These are phyloP conservation scores for Pocota personata DNA, from an alignment of 2,888 invertebrate species.

Conservation along the genomic window DNA sequence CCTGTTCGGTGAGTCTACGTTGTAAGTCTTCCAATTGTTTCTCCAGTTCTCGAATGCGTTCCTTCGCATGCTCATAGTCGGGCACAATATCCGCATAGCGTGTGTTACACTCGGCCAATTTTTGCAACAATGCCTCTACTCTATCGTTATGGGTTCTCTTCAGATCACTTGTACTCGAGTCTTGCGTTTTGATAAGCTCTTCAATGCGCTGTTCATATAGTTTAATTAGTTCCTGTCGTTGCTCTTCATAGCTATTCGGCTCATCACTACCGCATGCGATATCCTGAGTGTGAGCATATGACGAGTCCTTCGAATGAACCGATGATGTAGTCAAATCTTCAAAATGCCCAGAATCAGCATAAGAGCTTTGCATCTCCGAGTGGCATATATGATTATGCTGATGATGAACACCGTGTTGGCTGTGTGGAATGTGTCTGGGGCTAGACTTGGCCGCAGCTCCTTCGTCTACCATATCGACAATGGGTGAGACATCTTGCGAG, in stretches of 20 bases:
- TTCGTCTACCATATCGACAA: conserved; percentile 84
- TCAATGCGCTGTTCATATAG: conserved; percentile 90
- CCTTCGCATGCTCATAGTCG: conserved; percentile 89
- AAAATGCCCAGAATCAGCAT: conserved; percentile 93
- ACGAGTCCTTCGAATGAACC: conserved; percentile 89
- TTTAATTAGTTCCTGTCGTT: conserved; percentile 87
- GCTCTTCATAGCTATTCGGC: conserved; percentile 84
- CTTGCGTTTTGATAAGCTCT: conserved; percentile 87
- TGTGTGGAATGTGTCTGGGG: conserved; percentile 79
- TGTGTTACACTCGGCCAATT: conserved; percentile 89
- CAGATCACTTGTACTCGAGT: conserved; percentile 87
- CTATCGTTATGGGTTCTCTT: conserved; percentile 92
- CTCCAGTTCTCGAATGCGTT: conserved; percentile 87
- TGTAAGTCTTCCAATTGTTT: conserved; percentile 88
- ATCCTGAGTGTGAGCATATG: conserved; percentile 85
- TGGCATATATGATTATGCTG: conserved; percentile 74
- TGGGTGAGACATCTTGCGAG: conserved; percentile 84
- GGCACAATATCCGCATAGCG: conserved; percentile 91
- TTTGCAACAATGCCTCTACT: conserved; percentile 88
- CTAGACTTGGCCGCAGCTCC: conserved; percentile 79
- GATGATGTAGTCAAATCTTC: conserved; percentile 91
- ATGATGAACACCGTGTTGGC: conserved; percentile 83
- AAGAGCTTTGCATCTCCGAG: conserved; percentile 89
- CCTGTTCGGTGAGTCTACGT: conserved; percentile 88
- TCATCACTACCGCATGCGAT: conserved; percentile 78